A percentile compares a stretch with the other conserved stretches of the same genome.
Evolutionary conservation across 2,113 vertebrate species (phyloP).

Genomic region (Pteronura brasiliensis): DNA sequence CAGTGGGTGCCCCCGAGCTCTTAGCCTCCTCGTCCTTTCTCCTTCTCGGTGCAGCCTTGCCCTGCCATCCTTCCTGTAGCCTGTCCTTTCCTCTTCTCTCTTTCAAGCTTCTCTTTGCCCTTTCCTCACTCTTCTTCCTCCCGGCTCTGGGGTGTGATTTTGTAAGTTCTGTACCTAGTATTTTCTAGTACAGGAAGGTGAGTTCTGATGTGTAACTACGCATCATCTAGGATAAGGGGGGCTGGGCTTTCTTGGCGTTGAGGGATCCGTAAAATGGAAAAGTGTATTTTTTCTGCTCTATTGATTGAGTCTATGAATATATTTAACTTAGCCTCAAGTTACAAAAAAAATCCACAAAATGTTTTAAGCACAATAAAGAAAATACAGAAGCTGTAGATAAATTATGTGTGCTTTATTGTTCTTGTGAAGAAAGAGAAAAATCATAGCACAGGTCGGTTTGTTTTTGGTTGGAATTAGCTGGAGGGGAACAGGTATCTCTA

Average conservation of each 20-base stretch:
- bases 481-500: background rate
- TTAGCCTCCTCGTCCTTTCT: background rate
- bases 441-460: background rate
- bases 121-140: background rate
- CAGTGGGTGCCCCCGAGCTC: accelerated
- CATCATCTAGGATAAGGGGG: background rate
- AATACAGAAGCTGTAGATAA: background rate
- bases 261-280: background rate
- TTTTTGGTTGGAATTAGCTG: slow-evolving; percentile 20
- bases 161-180: background rate
- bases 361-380: background rate
- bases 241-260: background rate
- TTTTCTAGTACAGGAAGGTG: background rate
- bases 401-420: slow-evolving; percentile 17
- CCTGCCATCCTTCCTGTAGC: background rate
- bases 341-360: background rate
- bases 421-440: background rate
- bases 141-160: background rate
- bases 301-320: background rate
- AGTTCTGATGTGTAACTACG: background rate
- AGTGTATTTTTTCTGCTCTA: background rate
- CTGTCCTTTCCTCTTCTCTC: background rate
- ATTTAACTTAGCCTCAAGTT: slow-evolving; percentile 14
- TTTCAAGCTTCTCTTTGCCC: background rate
- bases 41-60: background rate